phyloP scores from a whole-genome alignment of 2,888 invertebrate species.

The Noctua pronuba region DNA sequence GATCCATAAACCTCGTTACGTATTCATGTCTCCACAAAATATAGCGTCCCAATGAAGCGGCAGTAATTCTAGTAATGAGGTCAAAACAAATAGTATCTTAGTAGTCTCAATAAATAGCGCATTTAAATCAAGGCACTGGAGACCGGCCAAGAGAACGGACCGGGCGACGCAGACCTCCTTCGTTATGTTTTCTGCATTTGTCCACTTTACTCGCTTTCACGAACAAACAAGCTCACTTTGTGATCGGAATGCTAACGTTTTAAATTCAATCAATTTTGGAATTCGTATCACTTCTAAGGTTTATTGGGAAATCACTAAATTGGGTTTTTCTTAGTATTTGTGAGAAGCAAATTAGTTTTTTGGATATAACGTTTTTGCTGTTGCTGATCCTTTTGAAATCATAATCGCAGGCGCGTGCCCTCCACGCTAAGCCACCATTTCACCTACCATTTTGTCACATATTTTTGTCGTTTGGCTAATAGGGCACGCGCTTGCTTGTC shows the following conservation, averaged over 20 bases:
- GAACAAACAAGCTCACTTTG: constrained; percentile 84
- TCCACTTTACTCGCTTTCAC: constrained; percentile 86
- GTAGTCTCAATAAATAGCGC: constrained; percentile 79
- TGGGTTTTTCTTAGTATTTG: constrained; percentile 26
- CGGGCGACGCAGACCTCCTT: constrained; percentile 72
- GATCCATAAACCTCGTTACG: neutral
- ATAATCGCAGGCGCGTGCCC: too few species aligned
- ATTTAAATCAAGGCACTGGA: constrained; percentile 86
- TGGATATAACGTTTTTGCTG: neutral
- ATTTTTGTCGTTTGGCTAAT: too few species aligned
- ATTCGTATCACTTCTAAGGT: constrained; percentile 60
- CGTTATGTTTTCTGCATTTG: constrained; percentile 84
- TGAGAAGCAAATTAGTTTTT: neutral
- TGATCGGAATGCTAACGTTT: constrained; percentile 81
- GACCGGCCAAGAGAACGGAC: constrained; percentile 79
- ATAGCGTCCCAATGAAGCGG: constrained; percentile 46
- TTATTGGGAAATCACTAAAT: constrained; percentile 62
- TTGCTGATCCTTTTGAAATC: too few species aligned
- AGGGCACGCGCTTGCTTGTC: too few species aligned
- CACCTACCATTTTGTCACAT: too few species aligned
- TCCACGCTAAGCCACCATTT: too few species aligned
- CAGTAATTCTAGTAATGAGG: constrained; percentile 63
- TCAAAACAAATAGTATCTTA: constrained; percentile 69
- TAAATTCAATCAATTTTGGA: constrained; percentile 70
- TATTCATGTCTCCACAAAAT: constrained; percentile 15